phyloP scores from a whole-genome alignment of 2,797 vertebrate species.

The Varecia variegata region DNA sequence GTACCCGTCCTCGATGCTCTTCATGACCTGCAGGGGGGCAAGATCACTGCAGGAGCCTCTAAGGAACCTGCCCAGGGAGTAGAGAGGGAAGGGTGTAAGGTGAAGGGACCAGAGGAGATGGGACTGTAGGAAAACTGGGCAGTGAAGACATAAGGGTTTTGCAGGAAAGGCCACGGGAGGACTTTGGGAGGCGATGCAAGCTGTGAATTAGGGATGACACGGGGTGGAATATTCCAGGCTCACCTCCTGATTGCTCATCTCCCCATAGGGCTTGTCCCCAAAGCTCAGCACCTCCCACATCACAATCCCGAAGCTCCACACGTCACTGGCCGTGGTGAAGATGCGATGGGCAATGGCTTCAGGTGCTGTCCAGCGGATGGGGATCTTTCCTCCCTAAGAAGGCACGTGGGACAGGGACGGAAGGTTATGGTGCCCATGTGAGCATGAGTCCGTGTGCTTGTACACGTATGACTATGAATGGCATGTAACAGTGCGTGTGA shows the following conservation, averaged over 20 bases:
- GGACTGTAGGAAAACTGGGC: background rate
- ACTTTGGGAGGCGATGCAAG: background rate
- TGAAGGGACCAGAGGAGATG: background rate
- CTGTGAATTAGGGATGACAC: no score
- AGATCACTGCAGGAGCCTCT: background rate
- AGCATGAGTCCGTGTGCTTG: accelerated
- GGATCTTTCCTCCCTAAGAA: slow-evolving; percentile 86
- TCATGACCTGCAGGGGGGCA: slow-evolving; percentile 91
- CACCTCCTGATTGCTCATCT: slow-evolving; percentile 89
- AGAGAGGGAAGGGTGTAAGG: background rate
- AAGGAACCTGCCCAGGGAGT: background rate
- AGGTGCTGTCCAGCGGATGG: slow-evolving; percentile 88
- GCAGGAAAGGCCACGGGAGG: background rate
- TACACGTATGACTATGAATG: accelerated
- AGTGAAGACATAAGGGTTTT: background rate
- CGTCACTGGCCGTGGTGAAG: slow-evolving; percentile 87
- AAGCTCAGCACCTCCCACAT: slow-evolving; percentile 90
- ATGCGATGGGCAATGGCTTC: slow-evolving; percentile 87
- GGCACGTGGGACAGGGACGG: background rate
- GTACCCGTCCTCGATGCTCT: slow-evolving; percentile 95
- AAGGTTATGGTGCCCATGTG: background rate
- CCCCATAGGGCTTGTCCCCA: slow-evolving; percentile 87
- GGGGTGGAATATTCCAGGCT: background rate
- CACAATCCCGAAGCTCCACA: slow-evolving; percentile 89
- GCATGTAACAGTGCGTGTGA: accelerated